These are phyloP conservation scores for Liolophura sinensis DNA, from an alignment of 1,140 invertebrate genomes.

Conservation along the genomic window DNA sequence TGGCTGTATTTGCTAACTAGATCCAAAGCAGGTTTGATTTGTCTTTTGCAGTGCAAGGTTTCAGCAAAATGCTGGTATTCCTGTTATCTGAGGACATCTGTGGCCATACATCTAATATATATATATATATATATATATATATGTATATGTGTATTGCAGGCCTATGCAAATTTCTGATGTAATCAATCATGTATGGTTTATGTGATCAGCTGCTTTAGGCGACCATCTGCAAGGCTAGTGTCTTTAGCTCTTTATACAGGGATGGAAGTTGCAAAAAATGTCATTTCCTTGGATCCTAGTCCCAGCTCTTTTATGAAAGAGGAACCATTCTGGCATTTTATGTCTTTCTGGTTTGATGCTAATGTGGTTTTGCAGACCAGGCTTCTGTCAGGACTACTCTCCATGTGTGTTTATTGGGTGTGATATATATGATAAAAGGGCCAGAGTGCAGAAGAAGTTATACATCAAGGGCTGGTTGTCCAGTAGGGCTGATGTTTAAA, in stretches of 20 bases:
- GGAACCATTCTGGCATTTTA: neutral
- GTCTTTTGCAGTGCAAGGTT: no score
- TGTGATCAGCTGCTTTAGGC: neutral
- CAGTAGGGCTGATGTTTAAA: conserved; percentile 16
- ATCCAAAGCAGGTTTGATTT: no score
- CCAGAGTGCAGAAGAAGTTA: no score
- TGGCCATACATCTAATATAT: no score
- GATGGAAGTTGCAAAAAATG: neutral
- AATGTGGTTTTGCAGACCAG: neutral
- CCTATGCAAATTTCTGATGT: neutral
- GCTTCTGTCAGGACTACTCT: neutral
- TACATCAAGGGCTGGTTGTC: neutral
- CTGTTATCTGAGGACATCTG: no score
- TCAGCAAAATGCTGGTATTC: no score
- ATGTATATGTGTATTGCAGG: no score
- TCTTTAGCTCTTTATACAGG: neutral
- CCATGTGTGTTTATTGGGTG: neutral
- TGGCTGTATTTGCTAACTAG: no score
- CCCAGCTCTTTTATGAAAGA: neutral
- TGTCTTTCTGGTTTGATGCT: conserved; percentile 1
- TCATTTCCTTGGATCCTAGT: neutral
- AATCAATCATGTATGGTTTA: neutral
- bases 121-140: no score
- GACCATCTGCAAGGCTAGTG: neutral
- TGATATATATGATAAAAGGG: no score